A percentile compares a stretch with the other conserved stretches of the same genome.
These are phyloP conservation scores for Drosophila repletoides DNA, from an alignment of 1,140 invertebrate species.

Conservation along the genomic window DNA sequence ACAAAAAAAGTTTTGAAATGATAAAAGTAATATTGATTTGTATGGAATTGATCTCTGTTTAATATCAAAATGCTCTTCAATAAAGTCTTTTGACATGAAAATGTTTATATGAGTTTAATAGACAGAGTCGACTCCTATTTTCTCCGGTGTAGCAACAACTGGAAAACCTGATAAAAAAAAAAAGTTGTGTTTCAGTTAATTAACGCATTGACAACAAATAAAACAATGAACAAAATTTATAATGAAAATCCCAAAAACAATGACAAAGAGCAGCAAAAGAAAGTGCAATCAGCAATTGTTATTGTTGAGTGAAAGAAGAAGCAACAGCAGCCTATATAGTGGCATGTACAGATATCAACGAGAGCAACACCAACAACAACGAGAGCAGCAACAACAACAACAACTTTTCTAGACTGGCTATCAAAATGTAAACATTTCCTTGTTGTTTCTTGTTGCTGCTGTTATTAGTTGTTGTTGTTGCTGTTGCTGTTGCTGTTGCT, in stretches of 20 bases:
- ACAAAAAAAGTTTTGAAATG: not conserved
- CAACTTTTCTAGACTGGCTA: conserved; percentile 19
- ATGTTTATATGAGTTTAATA: too few relatives aligned
- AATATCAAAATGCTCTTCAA: too few relatives aligned
- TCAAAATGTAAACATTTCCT: conserved; percentile 53
- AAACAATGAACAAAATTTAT: not conserved
- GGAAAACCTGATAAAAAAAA: not conserved
- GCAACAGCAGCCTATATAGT: conserved; percentile 4
- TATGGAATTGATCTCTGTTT: too few relatives aligned
- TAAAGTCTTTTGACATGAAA: too few relatives aligned
- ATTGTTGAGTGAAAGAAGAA: conserved; percentile 4
- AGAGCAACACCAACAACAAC: conserved; percentile 1
- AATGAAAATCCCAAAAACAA: not conserved
- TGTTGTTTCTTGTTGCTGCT: conserved; percentile 17
- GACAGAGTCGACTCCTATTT: too few relatives aligned
- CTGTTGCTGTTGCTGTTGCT: conserved; percentile 3
- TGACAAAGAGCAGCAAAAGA: conserved; percentile 32
- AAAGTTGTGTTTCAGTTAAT: conserved; percentile 32
- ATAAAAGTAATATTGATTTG: not conserved
- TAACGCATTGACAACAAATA: conserved; percentile 37
- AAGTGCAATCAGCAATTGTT: conserved; percentile 49
- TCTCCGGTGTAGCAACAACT: too few relatives aligned
- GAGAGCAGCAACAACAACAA: not conserved
- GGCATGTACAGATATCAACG: conserved; percentile 28
- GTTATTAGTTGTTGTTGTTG: not conserved